Conservation (phyloP, 2,888 invertebrate species). For the Tenthredo notha region DNA sequence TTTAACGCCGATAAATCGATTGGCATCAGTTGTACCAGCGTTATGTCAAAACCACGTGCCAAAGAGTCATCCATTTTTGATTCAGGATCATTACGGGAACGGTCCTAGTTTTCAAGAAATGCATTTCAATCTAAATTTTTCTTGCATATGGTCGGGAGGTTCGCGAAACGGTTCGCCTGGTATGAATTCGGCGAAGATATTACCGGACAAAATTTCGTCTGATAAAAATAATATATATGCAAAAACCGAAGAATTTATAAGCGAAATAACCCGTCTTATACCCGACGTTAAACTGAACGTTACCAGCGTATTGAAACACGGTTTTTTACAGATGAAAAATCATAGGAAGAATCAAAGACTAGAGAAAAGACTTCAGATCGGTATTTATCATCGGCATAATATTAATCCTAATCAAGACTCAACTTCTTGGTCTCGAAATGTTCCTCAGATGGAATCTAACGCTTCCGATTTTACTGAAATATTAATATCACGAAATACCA, state of each 20-base stretch:
- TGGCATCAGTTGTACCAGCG: conserved; percentile 35
- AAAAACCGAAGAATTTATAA: conserved; percentile 39
- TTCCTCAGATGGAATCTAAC: conserved; percentile 25
- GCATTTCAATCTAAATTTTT: conserved; percentile 41
- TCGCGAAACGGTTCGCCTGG: not conserved
- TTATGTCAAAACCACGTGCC: conserved; percentile 3
- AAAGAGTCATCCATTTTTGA: conserved; percentile 25
- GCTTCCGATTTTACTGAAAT: not conserved
- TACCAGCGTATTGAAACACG: conserved; percentile 1
- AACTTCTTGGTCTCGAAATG: not conserved
- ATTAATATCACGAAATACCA: not conserved
- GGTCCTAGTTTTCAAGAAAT: conserved; percentile 36
- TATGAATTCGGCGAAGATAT: conserved; percentile 12
- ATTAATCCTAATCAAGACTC: conserved; percentile 2
- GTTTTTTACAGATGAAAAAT: conserved; percentile 11
- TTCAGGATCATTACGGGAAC: not conserved
- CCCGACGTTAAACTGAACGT: conserved; percentile 29
- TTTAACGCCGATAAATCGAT: conserved; percentile 31
- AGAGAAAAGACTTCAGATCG: conserved; percentile 39
- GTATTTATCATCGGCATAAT: conserved; percentile 33
- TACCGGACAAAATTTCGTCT: conserved; percentile 5
- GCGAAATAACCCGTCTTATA: conserved; percentile 32
- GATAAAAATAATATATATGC: conserved; percentile 28
- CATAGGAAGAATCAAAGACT: conserved; percentile 5
- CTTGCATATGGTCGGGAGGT: conserved; percentile 22